Conservation (phyloP, 2,797 vertebrate species). For the Sebastes trivittatus region DNA sequence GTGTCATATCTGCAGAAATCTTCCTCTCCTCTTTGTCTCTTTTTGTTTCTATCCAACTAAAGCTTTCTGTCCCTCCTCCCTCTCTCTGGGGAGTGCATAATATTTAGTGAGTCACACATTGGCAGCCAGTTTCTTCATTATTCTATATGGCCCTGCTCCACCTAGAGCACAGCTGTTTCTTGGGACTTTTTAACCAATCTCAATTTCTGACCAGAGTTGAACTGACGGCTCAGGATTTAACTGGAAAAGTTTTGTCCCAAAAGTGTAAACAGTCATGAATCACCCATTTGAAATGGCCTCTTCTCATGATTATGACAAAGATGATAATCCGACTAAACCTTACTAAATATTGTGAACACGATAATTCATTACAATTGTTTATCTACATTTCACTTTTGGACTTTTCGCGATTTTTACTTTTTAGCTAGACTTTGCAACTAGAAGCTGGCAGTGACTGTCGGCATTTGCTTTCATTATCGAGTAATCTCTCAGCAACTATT, state of each 20-base stretch:
- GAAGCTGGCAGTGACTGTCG: not conserved
- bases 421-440: not conserved
- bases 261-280: conserved; percentile 13
- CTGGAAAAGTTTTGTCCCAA: conserved; percentile 18
- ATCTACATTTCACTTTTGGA: not conserved
- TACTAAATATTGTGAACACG: not conserved
- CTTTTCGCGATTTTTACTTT: not conserved
- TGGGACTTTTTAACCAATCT: conserved; percentile 38
- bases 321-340: not conserved
- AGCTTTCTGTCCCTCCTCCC: conserved; percentile 35
- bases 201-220: conserved; percentile 43
- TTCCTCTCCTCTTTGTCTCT: not conserved
- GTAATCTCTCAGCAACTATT: not conserved
- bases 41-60: not conserved
- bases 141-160: conserved; percentile 55
- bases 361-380: not conserved
- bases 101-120: conserved; percentile 76
- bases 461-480: not conserved
- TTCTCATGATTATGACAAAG: not conserved
- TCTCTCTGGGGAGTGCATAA: conserved; percentile 55
- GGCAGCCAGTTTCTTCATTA: conserved; percentile 69
- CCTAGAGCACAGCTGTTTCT: conserved; percentile 75
- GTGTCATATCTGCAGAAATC: not conserved
- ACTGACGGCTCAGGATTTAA: conserved; percentile 37
- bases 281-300: not conserved